A percentile compares a stretch with the other conserved stretches of the same genome.
Conservation (phyloP, 1,140 invertebrate species). For the Sweltsa coloradensis region DNA sequence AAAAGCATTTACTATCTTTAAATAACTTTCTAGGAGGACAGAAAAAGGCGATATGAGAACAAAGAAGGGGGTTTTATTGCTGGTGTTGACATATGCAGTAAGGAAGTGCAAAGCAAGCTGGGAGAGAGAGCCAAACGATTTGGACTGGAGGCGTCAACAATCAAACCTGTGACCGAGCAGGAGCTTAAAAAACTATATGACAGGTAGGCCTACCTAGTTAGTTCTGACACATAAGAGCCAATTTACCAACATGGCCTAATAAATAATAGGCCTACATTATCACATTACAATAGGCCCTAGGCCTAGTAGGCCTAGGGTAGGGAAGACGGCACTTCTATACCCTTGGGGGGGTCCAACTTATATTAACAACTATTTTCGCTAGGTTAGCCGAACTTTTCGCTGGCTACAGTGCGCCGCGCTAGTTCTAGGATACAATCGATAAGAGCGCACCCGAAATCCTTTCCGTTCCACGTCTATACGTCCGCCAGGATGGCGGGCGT, state of each 20-base stretch:
- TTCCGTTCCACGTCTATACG: too few relatives aligned
- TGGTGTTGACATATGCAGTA: slow-evolving; percentile 44
- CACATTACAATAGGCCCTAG: not conserved
- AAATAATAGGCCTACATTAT: not conserved
- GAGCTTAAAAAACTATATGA: slow-evolving; percentile 48
- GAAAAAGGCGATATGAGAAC: slow-evolving; percentile 24
- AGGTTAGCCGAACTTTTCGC: too few relatives aligned
- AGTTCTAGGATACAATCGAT: too few relatives aligned
- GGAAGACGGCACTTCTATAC: not conserved
- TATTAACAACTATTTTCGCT: too few relatives aligned
- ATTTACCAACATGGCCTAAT: not conserved
- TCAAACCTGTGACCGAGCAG: slow-evolving; percentile 35
- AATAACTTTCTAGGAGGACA: slow-evolving; percentile 9
- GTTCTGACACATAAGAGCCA: not conserved
- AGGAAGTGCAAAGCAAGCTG: slow-evolving; percentile 47
- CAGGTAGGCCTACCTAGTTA: slow-evolving; percentile 26
- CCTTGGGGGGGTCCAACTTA: too few relatives aligned
- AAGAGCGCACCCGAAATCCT: too few relatives aligned
- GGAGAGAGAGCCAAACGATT: slow-evolving; percentile 56
- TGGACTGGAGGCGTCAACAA: slow-evolving; percentile 41
- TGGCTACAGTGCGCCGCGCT: too few relatives aligned
- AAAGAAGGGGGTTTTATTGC: slow-evolving; percentile 37
- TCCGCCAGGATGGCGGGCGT: too few relatives aligned
- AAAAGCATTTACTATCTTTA: too few relatives aligned
- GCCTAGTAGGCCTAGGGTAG: too few relatives aligned